Evolutionary conservation across 2,888 invertebrate genomes (phyloP), one percentile per base, ranked within the genome.

Genomic region (Strigamia maritima): DNA sequence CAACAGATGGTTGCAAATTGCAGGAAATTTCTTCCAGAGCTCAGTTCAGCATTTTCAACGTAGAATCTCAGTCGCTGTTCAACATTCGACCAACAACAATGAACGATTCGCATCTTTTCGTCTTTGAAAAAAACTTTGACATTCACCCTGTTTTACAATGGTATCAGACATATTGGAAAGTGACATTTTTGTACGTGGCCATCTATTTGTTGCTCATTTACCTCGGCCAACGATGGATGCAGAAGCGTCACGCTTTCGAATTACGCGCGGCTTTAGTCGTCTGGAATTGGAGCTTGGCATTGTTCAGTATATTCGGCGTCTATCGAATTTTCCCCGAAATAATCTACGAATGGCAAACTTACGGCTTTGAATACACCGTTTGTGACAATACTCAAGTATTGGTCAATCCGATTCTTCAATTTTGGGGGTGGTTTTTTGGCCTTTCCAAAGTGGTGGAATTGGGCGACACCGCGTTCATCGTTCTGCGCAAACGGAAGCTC

Each of bases 161-260:
- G 96, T 98, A 98, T 96, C 91, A 92, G 82, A 92, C 94, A 84
- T 95, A 98, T 87, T 98, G 98, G 98, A 95, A 94, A 80, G 91
- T 93, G 85, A 94, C 94, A 79, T 95, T 95, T 84, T 93, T 92
- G 85, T 93, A 92, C 86, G 90, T 93, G 82, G 94, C 94, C 82
- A 89, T 93, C 82, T 99, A 99, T 87, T 94, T 98, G 92, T 90
- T 95, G 81, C 89, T 96, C 81, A 95, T 99, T 84, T 98, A 97
- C 87, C 93, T 93, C 82, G 96, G 96, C 75, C 95, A 96, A 86
- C 91, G 93, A 85, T 93, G 93, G 85, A 99, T 99, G 98, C 93
- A 94, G 86, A 91, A 91, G 85, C 90, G 98, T 83, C 93, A 94
- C 81, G 91, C 94, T 88, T 98, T 94, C 87, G 94, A 96, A 84